These are phyloP conservation scores for Pelecanus crispus DNA, from an alignment of 2,113 vertebrate genomes.

Conservation along the genomic window DNA sequence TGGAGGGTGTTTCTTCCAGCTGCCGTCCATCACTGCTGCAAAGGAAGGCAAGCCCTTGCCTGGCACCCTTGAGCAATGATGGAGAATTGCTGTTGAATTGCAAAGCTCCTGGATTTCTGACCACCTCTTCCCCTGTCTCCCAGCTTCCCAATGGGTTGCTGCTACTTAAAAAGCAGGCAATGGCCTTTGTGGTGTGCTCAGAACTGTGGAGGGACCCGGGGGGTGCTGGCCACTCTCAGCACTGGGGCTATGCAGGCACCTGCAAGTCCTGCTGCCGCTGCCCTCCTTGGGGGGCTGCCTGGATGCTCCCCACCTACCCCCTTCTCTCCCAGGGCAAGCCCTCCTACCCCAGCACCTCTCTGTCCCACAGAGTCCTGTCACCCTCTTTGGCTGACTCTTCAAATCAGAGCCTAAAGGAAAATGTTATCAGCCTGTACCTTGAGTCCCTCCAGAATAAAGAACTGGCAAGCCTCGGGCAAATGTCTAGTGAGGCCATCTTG, in stretches of 20 bases:
- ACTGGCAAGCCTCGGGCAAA: neutral
- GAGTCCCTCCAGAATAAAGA: neutral
- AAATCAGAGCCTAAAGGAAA: neutral
- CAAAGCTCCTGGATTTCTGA: neutral
- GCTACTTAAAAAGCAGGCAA: neutral
- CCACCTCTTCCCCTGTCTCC: neutral
- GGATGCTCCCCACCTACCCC: neutral
- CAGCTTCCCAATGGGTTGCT: neutral
- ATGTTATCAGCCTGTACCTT: neutral
- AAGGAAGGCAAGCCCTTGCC: neutral
- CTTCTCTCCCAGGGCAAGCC: neutral
- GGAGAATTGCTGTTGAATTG: neutral
- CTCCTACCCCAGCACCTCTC: neutral
- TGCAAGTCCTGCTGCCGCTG: neutral
- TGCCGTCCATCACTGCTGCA: fast-evolving
- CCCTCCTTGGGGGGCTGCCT: neutral
- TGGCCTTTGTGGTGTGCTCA: neutral
- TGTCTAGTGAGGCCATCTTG: neutral
- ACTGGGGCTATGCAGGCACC: neutral
- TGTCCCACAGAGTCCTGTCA: neutral
- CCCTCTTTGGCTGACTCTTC: neutral
- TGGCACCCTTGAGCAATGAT: neutral
- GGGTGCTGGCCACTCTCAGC: fast-evolving
- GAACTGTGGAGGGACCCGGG: fast-evolving
- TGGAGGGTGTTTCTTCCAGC: neutral